Base-by-base conservation (phyloP, 2,888 invertebrate species). In the Lasius platythorax region DNA sequence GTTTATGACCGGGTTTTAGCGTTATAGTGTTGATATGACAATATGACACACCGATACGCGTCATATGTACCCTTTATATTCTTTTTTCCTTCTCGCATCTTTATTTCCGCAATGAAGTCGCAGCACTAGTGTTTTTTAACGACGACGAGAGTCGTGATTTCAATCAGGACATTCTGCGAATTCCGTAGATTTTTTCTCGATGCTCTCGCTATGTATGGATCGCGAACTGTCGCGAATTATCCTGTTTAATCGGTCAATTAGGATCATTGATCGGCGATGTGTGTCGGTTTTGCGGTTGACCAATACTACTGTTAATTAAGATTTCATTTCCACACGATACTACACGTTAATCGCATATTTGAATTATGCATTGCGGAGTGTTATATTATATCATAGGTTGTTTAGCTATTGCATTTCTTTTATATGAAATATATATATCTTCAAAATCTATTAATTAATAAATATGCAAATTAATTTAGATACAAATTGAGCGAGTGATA, bases 231-330 rank as follows among this genome's bases (percentile, higher is more conserved):
- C n/a, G 30, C 18, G n/a, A 53, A 53, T 53, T 58, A 23, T 33
- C 70, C 46, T n/a, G 46, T 81, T 61, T 46, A 72, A 72, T 61
- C 61, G 46, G 72, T 81, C 79, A 72, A 40, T 81, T 72, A 81
- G 72, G 18, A 72, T 63, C 79, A 46, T 37, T 61, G 67, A 67
- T 79, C 58, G 70, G 8, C 33, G 28, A 81, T 46, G 61, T 37
- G 61, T 61, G 28, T 72, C 61, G 79, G 79, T 72, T 81, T 79
- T 61, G 72, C 61, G 72, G 79, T 70, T 18, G 37, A 61, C 33
- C 23, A 28, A 28, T 58, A 30, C 11, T 46, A 33, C 46, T 61
- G 46, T 61, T 81, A 81, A 81, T 81, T 72, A 72, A 61, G 61
- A 72, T 81, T 81, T 72, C 37, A 46, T 61, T 61, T 12, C 56